Evolutionary conservation across 2,888 invertebrate genomes (phyloP).

Genomic region (Cheilosia urbana): DNA sequence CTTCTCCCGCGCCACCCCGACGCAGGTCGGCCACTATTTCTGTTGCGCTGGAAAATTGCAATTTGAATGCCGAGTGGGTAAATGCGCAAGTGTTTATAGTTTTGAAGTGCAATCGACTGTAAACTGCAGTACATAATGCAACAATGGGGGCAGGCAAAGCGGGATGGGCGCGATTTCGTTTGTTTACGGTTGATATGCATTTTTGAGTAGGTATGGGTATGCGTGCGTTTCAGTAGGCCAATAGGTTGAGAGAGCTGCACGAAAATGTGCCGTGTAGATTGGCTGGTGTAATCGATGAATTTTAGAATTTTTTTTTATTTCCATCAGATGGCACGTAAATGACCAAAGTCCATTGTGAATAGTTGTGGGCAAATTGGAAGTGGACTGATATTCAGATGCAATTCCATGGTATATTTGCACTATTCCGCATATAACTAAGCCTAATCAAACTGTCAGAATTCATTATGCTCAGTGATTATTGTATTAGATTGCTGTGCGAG

Average conservation of each 20-base stretch:
- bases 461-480: too few species aligned
- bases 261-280: not conserved
- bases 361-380: too few species aligned
- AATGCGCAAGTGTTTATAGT: conserved; percentile 37
- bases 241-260: conserved; percentile 13
- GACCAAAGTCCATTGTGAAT: too few species aligned
- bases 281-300: too few species aligned
- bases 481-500: too few species aligned
- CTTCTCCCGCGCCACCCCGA: not conserved
- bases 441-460: too few species aligned
- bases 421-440: too few species aligned
- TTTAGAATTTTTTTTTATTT: too few species aligned
- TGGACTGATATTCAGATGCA: too few species aligned
- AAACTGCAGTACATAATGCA: conserved; percentile 1
- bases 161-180: conserved; percentile 13
- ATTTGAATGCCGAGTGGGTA: conserved; percentile 44
- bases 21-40: not conserved
- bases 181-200: conserved; percentile 40
- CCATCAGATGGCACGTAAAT: too few species aligned
- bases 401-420: too few species aligned
- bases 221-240: conserved; percentile 12
- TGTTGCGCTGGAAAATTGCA: conserved; percentile 45
- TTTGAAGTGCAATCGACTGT: conserved; percentile 61
- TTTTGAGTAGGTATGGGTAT: not conserved
- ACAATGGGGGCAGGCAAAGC: conserved; percentile 2